Evolutionary conservation across 2,797 vertebrate species (phyloP), one percentile per base, ranked within the genome.

Genomic region (Argentina silus): DNA sequence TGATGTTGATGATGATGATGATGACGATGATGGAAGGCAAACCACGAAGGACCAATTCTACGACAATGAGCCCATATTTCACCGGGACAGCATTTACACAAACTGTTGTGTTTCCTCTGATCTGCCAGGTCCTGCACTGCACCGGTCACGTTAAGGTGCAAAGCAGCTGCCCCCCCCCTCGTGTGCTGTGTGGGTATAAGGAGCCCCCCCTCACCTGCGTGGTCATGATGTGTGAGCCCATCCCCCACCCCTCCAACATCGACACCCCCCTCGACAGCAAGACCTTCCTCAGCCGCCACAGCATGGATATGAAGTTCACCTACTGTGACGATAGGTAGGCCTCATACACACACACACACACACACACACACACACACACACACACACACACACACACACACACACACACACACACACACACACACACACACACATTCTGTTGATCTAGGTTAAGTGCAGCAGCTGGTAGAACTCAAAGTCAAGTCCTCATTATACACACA

Each of bases 301-400:
- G 96, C 93, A 99, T 99, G 98, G 98, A 99, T 91, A 98, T 99
- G 98, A 99, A 98, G 87, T 99, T 98, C 88, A 98, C 96, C 77
- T 99, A 98, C 90, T 99, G 97, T 1, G 98, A 99, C 45, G 96
- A 98, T 83, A 96, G 97, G 98, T 98, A 82, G 70, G 72, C 44
- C 7, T 44, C 12, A 4, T 19, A 3, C 62, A 5, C 17, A 7
- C 17, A 62, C 6, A 55, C 21, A 12, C 59, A 43, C 47, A 6
- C 21, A 2, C 1, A 42, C 15, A 43, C 70, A 50, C 47, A n/a
- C 11, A 3, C 47, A 42, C 23, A 43, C 9, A 69, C 67, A 67
- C 65, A 67, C 47, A 67, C 47, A 67, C 48, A 27, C 47, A 27
- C 17, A 53, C 9, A 55, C 8, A 3, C 50, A 56, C 42, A 19